Evolutionary conservation across 2,797 vertebrate species (phyloP).

Genomic region (Pseudomugil gertrudae): DNA sequence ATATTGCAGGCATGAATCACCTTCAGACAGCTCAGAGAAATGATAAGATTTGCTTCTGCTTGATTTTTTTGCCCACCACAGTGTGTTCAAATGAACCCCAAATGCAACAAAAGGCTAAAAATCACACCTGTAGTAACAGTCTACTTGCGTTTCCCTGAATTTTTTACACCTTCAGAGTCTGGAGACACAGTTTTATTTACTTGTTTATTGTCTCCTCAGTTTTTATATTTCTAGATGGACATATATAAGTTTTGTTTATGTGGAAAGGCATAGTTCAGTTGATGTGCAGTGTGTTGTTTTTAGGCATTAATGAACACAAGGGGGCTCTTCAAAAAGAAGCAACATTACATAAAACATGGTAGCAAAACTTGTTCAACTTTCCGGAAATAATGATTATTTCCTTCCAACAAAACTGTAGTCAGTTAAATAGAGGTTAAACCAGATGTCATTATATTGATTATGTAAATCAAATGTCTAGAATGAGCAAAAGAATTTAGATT

Average conservation of each 20-base stretch:
- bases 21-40: background rate
- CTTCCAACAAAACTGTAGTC: background rate
- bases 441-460: background rate
- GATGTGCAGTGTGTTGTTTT: background rate
- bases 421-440: background rate
- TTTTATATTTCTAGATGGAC: background rate
- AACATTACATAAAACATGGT: background rate
- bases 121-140: constrained; percentile 4
- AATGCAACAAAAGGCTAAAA: background rate
- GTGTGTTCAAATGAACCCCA: constrained; percentile 6
- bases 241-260: background rate
- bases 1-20: background rate
- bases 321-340: background rate
- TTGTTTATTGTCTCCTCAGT: background rate
- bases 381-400: background rate
- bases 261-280: background rate
- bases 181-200: background rate
- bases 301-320: background rate
- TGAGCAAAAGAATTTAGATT: background rate
- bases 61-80: background rate
- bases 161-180: constrained; percentile 12
- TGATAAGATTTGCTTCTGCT: no score
- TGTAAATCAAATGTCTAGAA: background rate
- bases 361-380: background rate
- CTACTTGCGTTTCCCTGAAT: background rate